phyloP scores from a whole-genome alignment of 2,113 vertebrate genomes.

The Trematomus loennbergii region DNA sequence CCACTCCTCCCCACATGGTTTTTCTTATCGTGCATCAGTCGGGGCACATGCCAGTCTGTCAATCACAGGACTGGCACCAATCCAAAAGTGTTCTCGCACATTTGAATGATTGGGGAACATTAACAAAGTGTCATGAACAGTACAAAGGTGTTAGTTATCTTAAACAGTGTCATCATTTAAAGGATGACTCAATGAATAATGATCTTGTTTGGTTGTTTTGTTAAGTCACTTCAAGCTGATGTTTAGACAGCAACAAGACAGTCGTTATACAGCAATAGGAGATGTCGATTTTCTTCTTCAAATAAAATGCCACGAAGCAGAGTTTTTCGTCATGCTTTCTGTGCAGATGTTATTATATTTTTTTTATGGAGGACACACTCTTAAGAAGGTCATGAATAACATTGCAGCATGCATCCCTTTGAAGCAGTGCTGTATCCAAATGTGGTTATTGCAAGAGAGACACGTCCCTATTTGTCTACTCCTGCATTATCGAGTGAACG shows the following conservation, averaged over 20 bases:
- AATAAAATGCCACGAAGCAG: not conserved
- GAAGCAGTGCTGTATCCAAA: constrained; percentile 60
- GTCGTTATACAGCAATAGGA: not conserved
- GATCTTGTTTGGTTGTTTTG: too few relatives aligned
- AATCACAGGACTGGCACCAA: constrained; percentile 1
- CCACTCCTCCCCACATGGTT: not conserved
- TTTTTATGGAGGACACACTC: constrained; percentile 58
- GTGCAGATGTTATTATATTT: constrained; percentile 26
- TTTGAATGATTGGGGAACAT: constrained; percentile 9
- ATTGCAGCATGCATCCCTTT: constrained; percentile 49
- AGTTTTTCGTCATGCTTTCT: constrained; percentile 14
- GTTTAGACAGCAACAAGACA: not conserved
- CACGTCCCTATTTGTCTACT: constrained; percentile 65
- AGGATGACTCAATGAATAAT: too few relatives aligned
- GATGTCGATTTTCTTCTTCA: constrained; percentile 1
- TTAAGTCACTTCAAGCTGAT: not conserved
- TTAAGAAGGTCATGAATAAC: constrained; percentile 73
- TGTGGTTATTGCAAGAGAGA: constrained; percentile 48
- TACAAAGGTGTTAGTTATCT: not conserved
- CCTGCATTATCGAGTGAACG: constrained; percentile 78
- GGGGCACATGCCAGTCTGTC: constrained; percentile 32
- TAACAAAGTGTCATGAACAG: constrained; percentile 4
- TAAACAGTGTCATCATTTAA: not conserved
- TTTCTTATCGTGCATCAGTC: constrained; percentile 37
- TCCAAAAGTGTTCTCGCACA: constrained; percentile 2